Evolutionary conservation across 2,888 invertebrate genomes (phyloP).

Genomic region (Lapara coniferarum): DNA sequence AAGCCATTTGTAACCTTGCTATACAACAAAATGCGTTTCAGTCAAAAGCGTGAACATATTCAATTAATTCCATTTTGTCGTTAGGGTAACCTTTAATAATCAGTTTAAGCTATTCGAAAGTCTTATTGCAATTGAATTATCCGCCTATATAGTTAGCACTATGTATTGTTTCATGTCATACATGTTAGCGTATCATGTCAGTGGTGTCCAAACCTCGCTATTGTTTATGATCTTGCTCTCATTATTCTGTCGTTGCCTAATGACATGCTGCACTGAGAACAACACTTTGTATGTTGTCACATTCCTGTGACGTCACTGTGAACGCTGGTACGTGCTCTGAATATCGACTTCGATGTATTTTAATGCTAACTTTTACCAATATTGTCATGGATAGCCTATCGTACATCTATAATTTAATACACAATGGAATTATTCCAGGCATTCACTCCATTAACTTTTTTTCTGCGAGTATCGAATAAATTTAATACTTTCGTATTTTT

Average conservation of each 20-base stretch:
- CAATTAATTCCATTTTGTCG: no score
- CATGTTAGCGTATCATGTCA: conserved; percentile 14
- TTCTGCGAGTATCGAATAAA: not conserved
- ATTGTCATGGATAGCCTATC: conserved; percentile 10
- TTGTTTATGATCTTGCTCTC: conserved; percentile 26
- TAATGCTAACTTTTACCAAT: conserved; percentile 21
- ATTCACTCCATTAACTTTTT: not conserved
- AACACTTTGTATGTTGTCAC: conserved; percentile 4
- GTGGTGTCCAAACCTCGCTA: conserved; percentile 21
- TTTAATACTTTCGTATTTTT: not conserved
- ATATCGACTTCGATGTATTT: conserved; percentile 2
- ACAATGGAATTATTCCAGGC: conserved; percentile 5
- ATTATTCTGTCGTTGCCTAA: conserved; percentile 26
- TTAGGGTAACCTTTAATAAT: no score
- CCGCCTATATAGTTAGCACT: not conserved
- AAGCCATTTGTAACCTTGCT: not conserved
- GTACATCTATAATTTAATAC: not conserved
- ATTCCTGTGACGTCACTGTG: conserved; percentile 27
- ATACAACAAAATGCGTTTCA: not conserved
- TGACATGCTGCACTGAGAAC: conserved; percentile 11
- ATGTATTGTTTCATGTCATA: not conserved
- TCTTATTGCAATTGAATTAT: not conserved
- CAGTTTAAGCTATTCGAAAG: no score
- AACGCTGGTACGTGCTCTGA: conserved; percentile 3
- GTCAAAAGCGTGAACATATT: not conserved